A percentile compares a stretch with the other conserved stretches of the same genome.
Evolutionary conservation across 2,797 vertebrate genomes (phyloP).

Genomic region (Crocodylus rhombifer): DNA sequence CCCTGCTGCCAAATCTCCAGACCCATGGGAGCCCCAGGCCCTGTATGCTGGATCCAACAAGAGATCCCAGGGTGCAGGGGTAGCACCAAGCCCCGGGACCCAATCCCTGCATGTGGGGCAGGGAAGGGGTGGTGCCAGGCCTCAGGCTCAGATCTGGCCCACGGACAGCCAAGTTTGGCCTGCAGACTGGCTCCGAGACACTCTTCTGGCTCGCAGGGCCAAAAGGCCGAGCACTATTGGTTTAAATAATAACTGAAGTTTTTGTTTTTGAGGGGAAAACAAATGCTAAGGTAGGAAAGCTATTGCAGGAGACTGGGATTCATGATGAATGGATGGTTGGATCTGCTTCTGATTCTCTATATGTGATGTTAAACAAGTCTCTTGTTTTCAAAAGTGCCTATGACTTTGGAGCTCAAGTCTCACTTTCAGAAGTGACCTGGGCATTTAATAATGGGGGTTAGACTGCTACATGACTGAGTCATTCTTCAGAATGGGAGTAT

Average conservation of each 20-base stretch:
- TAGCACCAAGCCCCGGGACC: background rate
- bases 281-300: background rate
- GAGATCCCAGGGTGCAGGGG: no score
- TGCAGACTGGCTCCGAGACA: background rate
- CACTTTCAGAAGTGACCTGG: background rate
- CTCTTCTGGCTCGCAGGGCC: no score
- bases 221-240: fast-evolving
- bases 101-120: no score
- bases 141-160: no score
- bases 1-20: no score
- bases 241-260: background rate
- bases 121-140: no score
- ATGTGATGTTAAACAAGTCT: background rate
- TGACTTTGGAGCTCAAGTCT: background rate
- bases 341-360: background rate
- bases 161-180: background rate
- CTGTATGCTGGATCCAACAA: no score
- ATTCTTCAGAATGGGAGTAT: background rate
- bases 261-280: background rate
- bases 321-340: background rate
- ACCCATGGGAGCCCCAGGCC: no score
- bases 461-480: background rate
- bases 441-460: background rate
- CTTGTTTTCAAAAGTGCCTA: background rate
- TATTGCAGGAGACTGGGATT: background rate